These are phyloP conservation scores for Asteroscopus sphinx DNA, from an alignment of 2,888 invertebrate genomes.

Conservation along the genomic window DNA sequence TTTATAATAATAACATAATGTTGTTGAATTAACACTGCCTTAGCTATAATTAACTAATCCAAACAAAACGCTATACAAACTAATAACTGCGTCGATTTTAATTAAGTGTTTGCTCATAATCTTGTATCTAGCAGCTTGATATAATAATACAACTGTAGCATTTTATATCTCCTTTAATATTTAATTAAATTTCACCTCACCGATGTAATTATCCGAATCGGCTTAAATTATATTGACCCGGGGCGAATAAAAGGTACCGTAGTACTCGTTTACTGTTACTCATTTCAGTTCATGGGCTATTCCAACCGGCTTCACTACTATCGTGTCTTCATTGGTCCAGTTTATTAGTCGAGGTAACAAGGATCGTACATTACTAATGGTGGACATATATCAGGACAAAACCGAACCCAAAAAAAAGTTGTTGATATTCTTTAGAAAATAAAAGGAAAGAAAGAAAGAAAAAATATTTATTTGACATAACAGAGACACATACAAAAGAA, in stretches of 20 bases:
- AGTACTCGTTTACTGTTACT: slow-evolving; percentile 49
- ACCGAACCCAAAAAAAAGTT: slow-evolving; percentile 27
- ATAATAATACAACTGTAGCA: slow-evolving; percentile 13
- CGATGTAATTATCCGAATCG: slow-evolving; percentile 53
- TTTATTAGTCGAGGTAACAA: slow-evolving; percentile 48
- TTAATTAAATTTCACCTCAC: slow-evolving; percentile 53
- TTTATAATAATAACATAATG: slow-evolving; percentile 27
- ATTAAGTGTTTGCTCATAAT: slow-evolving; percentile 10
- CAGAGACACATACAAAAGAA: no score
- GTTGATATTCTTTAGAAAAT: slow-evolving; percentile 14
- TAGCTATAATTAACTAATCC: slow-evolving; percentile 10
- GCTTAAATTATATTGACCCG: slow-evolving; percentile 54
- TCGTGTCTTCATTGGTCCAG: slow-evolving; percentile 46
- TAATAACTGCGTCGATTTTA: slow-evolving; percentile 5
- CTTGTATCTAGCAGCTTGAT: slow-evolving; percentile 1
- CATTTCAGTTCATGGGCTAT: slow-evolving; percentile 52
- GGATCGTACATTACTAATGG: slow-evolving; percentile 50
- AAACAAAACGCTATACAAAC: slow-evolving; percentile 7
- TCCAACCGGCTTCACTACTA: slow-evolving; percentile 27
- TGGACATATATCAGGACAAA: slow-evolving; percentile 33
- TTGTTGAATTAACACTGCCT: slow-evolving; percentile 13
- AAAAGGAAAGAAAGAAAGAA: no score
- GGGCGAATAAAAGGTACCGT: slow-evolving; percentile 43
- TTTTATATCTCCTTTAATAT: slow-evolving; percentile 39
- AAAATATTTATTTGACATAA: no score